Percentiles rank a stretch among this genome's conserved stretches.
phyloP scores from a whole-genome alignment of 2,888 invertebrate genomes.

The Rhaphigaster nebulosa region DNA sequence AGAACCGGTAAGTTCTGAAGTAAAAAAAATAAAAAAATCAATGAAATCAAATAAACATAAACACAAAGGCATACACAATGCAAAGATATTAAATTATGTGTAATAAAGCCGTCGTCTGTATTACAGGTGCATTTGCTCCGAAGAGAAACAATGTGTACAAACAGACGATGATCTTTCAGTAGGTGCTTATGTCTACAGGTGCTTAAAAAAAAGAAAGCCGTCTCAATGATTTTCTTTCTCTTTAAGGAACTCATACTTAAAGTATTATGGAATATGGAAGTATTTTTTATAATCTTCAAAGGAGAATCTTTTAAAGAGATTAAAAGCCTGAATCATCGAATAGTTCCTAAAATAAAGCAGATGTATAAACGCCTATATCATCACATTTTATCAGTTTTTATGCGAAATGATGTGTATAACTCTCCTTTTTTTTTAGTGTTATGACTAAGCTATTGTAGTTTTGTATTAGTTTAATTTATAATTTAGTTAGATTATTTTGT shows the following conservation, averaged over 20 bases:
- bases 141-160: slow-evolving; percentile 70
- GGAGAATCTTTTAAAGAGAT: slow-evolving; percentile 2
- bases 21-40: too few relatives aligned
- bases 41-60: not conserved
- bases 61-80: not conserved
- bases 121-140: slow-evolving; percentile 72
- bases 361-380: not conserved
- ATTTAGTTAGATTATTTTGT: not conserved
- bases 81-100: not conserved
- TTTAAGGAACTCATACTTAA: slow-evolving; percentile 5
- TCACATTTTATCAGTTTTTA: slow-evolving; percentile 25
- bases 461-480: slow-evolving; percentile 32
- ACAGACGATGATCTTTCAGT: slow-evolving; percentile 74
- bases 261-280: slow-evolving; percentile 41
- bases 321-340: slow-evolving; percentile 32
- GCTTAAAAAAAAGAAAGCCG: slow-evolving; percentile 66
- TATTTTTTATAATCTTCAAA: slow-evolving; percentile 21
- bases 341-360: slow-evolving; percentile 33
- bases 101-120: slow-evolving; percentile 54
- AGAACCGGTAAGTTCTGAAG: too few relatives aligned
- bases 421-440: slow-evolving; percentile 1
- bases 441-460: slow-evolving; percentile 36
- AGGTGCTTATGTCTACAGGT: slow-evolving; percentile 74
- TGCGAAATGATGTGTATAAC: not conserved
- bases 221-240: not conserved